phyloP scores from a whole-genome alignment of 2,113 vertebrate genomes.

The Xenopus laevis region DNA sequence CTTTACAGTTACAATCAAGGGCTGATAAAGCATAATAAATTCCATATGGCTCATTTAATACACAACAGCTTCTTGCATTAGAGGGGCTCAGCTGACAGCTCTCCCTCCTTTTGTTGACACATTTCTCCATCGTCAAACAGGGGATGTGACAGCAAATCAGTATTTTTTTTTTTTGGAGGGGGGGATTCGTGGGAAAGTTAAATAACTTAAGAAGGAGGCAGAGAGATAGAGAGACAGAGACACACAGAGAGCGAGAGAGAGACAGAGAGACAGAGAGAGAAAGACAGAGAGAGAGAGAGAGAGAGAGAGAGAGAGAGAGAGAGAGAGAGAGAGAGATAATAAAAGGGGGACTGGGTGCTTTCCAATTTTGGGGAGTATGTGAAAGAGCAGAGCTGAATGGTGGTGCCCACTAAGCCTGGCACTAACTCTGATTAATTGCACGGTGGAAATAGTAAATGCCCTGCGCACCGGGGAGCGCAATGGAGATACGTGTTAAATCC shows the following conservation, averaged over 20 bases:
- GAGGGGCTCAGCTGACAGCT: constrained; percentile 73
- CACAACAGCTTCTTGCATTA: constrained; percentile 92
- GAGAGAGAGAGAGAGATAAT: constrained; percentile 45
- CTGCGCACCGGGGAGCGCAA: constrained; percentile 44
- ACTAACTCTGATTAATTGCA: too few species aligned
- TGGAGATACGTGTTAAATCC: neutral
- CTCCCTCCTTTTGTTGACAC: constrained; percentile 90
- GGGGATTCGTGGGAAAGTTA: constrained; percentile 96
- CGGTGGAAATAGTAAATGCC: too few species aligned
- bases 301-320: constrained; percentile 55
- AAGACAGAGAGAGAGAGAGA: constrained; percentile 48
- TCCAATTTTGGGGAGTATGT: too few species aligned
- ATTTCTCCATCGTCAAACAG: constrained; percentile 91
- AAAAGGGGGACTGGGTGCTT: too few species aligned
- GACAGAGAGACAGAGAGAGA: too few species aligned
- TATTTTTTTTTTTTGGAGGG: constrained; percentile 58
- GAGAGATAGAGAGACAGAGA: constrained; percentile 32
- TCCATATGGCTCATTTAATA: constrained; percentile 98
- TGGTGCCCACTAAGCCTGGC: too few species aligned
- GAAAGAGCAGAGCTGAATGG: too few species aligned
- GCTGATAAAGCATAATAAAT: constrained; percentile 99
- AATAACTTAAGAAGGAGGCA: constrained; percentile 78
- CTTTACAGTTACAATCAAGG: constrained; percentile 97
- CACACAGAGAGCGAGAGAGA: constrained; percentile 49
- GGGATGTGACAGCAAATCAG: constrained; percentile 76